Conservation (phyloP, 2,888 invertebrate genomes). For the Ganaspis brasiliensis region DNA sequence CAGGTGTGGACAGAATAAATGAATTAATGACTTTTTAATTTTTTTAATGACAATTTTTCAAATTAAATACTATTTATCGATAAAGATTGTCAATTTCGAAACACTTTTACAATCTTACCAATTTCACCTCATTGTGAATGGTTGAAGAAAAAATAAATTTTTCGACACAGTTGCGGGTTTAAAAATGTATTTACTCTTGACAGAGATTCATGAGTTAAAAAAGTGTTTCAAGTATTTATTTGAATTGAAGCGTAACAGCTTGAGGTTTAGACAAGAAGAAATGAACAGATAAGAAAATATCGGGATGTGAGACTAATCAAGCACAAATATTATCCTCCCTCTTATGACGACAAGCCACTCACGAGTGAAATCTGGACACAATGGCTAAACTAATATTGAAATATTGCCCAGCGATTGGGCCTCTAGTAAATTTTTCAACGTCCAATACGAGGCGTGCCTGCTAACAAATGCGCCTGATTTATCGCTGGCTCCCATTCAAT, state of each 20-base stretch:
- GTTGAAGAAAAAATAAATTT: too few relatives aligned
- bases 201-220: too few relatives aligned
- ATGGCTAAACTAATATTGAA: conserved; percentile 80
- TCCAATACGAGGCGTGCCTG: conserved; percentile 74
- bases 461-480: conserved; percentile 76
- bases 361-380: conserved; percentile 62
- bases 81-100: too few relatives aligned
- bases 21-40: too few relatives aligned
- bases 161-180: too few relatives aligned
- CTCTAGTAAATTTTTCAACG: conserved; percentile 75
- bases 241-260: not conserved
- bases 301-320: conserved; percentile 61
- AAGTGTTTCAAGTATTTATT: conserved; percentile 20
- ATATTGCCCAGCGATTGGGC: conserved; percentile 76
- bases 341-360: conserved; percentile 56
- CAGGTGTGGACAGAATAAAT: too few relatives aligned
- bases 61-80: too few relatives aligned
- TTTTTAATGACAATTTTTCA: too few relatives aligned
- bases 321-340: conserved; percentile 61
- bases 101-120: too few relatives aligned
- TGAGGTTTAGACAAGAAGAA: not conserved
- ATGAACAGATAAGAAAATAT: conserved; percentile 51
- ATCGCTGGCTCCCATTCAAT: conserved; percentile 68
- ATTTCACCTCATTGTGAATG: too few relatives aligned
- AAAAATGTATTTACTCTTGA: too few relatives aligned